These are phyloP conservation scores for Conchocele bisecta DNA, from an alignment of 2,888 invertebrate species.

Conservation along the genomic window DNA sequence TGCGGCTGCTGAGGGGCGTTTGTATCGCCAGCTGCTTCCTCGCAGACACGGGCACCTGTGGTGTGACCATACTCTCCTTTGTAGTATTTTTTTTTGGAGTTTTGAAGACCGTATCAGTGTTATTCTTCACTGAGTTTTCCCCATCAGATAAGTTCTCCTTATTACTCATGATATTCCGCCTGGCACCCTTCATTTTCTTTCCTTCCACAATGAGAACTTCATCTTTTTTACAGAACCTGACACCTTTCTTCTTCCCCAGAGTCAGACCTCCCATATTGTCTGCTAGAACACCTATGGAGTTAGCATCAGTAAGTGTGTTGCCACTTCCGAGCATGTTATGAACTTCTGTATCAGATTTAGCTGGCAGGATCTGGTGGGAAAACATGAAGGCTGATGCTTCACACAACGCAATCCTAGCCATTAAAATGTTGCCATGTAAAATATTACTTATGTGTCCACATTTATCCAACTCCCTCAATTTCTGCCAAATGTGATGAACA, in stretches of 20 bases:
- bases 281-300: background rate
- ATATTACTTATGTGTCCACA: conserved; percentile 42
- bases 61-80: conserved; percentile 2
- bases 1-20: conserved; percentile 45
- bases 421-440: conserved; percentile 47
- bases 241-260: conserved; percentile 21
- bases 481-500: conserved; percentile 43
- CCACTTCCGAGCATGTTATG: background rate
- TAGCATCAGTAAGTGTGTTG: background rate
- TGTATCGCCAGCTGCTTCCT: background rate
- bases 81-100: background rate
- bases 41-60: conserved; percentile 1
- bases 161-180: conserved; percentile 11
- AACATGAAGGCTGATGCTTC: conserved; percentile 38
- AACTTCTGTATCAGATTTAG: background rate
- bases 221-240: conserved; percentile 13
- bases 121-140: background rate
- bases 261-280: conserved; percentile 4
- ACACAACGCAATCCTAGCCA: conserved; percentile 53
- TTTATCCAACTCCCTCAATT: conserved; percentile 25
- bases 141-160: background rate
- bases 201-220: conserved; percentile 22
- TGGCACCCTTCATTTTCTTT: conserved; percentile 3
- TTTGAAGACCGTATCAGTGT: background rate
- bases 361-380: conserved; percentile 20